A percentile compares a stretch with the other conserved stretches of the same genome.
Evolutionary conservation across 2,888 invertebrate species (phyloP).

Genomic region (Neuroscelio doddi): DNA sequence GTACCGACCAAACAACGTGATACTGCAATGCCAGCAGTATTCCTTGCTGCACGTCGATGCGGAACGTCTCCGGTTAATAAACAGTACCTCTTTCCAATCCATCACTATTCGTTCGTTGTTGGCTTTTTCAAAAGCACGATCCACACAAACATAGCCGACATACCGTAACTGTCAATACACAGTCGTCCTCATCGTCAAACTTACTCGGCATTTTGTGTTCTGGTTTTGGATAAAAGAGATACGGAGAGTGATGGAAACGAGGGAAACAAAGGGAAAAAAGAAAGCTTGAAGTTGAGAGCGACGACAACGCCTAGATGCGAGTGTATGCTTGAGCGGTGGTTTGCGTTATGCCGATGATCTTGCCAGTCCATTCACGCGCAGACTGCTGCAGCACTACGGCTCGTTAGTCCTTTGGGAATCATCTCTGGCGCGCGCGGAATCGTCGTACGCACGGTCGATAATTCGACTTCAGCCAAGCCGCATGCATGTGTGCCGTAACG

Average conservation of each 20-base stretch:
- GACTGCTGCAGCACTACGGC: constrained; percentile 39
- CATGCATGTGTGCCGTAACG: constrained; percentile 44
- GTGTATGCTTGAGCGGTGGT: not conserved
- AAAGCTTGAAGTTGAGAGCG: constrained; percentile 3
- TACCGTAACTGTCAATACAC: constrained; percentile 10
- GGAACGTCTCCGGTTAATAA: constrained; percentile 25
- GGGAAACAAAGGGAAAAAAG: constrained; percentile 7
- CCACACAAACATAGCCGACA: constrained; percentile 35
- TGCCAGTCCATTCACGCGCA: constrained; percentile 30
- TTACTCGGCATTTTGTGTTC: constrained; percentile 1
- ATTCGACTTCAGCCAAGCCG: constrained; percentile 39
- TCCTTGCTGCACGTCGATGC: constrained; percentile 29
- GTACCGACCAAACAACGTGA: constrained; percentile 44
- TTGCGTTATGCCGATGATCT: constrained; percentile 13
- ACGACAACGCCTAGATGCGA: constrained; percentile 40
- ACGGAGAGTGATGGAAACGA: not conserved
- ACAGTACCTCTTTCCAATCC: constrained; percentile 37
- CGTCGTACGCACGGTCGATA: constrained; percentile 45
- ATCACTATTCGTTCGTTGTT: constrained; percentile 30
- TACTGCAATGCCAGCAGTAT: constrained; percentile 39
- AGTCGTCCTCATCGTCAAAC: not conserved
- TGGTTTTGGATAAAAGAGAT: not conserved
- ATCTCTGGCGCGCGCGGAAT: constrained; percentile 47
- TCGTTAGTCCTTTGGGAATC: constrained; percentile 40
- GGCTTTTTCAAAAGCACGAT: constrained; percentile 18